phyloP scores from a whole-genome alignment of 2,113 vertebrate species.

The Oenanthe oenanthe region DNA sequence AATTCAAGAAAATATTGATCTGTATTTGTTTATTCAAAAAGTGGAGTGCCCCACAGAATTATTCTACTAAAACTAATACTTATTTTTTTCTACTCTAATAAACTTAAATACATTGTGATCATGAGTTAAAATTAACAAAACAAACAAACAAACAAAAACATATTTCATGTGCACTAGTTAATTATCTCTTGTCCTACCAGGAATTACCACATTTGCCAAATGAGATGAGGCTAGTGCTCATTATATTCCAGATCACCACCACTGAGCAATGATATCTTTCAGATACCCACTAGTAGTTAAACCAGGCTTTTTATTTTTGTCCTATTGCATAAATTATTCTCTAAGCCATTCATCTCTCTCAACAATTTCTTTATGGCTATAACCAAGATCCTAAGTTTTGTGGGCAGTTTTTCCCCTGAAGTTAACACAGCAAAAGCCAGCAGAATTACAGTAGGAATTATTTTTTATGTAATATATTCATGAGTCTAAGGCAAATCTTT shows the following conservation, averaged over 20 bases:
- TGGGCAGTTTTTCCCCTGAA: background rate
- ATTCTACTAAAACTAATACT: background rate
- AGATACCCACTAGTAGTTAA: background rate
- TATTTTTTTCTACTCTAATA: background rate
- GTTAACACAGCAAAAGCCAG: background rate
- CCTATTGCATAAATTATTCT: background rate
- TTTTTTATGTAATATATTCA: background rate
- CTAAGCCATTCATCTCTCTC: background rate
- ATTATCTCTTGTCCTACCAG: background rate
- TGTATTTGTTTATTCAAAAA: background rate
- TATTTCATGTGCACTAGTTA: background rate
- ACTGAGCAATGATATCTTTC: background rate
- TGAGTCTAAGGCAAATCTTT: background rate
- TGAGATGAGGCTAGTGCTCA: background rate
- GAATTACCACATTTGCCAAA: constrained; percentile 9
- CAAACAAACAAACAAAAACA: background rate
- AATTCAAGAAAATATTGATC: background rate
- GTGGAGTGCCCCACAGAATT: background rate
- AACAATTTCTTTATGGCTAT: background rate
- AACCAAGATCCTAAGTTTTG: background rate
- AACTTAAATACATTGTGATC: background rate
- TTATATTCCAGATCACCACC: background rate
- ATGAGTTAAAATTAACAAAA: background rate
- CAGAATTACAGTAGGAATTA: background rate
- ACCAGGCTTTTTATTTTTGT: background rate